phyloP scores from a whole-genome alignment of 2,888 invertebrate genomes.

The Nomada hirtipes region DNA sequence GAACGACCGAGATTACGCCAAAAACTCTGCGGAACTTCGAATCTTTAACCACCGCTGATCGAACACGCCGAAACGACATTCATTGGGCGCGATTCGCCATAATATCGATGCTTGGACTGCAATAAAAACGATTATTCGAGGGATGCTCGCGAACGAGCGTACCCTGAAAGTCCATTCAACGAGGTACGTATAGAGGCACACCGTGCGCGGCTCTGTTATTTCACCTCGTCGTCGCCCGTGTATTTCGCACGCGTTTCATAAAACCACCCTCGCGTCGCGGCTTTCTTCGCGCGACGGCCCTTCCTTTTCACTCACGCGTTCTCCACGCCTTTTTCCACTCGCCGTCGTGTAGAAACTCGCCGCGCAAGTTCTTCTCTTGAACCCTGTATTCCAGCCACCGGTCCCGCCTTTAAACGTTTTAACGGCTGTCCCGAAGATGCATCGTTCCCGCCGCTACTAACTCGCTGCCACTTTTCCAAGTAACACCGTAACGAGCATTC shows the following conservation, averaged over 20 bases:
- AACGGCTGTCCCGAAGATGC: neutral
- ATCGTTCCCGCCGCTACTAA: neutral
- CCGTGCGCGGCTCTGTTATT: constrained; percentile 36
- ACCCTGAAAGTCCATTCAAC: constrained; percentile 31
- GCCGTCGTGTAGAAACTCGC: constrained; percentile 38
- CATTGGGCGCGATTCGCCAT: neutral
- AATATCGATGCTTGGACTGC: constrained; percentile 3
- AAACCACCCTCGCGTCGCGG: constrained; percentile 16
- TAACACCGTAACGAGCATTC: constrained; percentile 41
- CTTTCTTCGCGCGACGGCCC: constrained; percentile 2
- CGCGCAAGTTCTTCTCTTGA: neutral
- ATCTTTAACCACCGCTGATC: neutral
- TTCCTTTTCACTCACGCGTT: constrained; percentile 23
- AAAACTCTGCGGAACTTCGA: neutral
- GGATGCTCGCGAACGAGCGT: neutral
- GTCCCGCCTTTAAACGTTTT: constrained; percentile 41
- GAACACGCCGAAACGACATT: neutral
- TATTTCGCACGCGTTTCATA: constrained; percentile 57
- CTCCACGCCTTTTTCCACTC: constrained; percentile 44
- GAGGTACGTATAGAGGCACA: constrained; percentile 18
- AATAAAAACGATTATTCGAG: constrained; percentile 2
- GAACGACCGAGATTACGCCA: neutral
- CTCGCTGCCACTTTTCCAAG: constrained; percentile 33
- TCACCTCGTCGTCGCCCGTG: constrained; percentile 12
- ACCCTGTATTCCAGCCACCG: neutral